Conservation (phyloP, 2,888 invertebrate genomes). For the Leucania comma region DNA sequence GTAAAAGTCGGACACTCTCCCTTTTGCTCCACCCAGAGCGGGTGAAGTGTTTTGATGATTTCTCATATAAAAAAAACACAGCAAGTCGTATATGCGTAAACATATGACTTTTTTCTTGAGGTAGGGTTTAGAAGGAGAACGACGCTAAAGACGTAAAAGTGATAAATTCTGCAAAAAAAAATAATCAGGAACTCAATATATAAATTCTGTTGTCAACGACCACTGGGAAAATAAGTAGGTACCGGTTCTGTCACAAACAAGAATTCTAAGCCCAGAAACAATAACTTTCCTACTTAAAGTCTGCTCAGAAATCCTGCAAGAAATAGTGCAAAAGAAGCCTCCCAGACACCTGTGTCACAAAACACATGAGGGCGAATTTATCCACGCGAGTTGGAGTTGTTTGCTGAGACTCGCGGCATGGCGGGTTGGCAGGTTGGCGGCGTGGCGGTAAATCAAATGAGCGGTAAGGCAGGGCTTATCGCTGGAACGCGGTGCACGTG, state of each 20-base stretch:
- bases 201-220: not conserved
- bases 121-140: no score
- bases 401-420: conserved; percentile 51
- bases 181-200: not conserved
- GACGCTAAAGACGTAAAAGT: not conserved
- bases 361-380: conserved; percentile 58
- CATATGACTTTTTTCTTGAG: no score
- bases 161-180: not conserved
- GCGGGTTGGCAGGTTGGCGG: conserved; percentile 57
- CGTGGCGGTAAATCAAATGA: conserved; percentile 70
- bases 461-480: conserved; percentile 61
- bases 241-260: conserved; percentile 1
- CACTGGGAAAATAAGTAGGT: not conserved
- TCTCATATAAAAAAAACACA: no score
- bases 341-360: conserved; percentile 51
- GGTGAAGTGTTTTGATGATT: no score
- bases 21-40: no score
- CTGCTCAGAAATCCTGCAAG: conserved; percentile 27
- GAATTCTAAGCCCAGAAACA: not conserved
- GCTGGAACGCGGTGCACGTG: conserved; percentile 37
- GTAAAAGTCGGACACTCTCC: no score
- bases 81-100: no score
- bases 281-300: conserved; percentile 18
- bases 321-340: conserved; percentile 40
- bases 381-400: conserved; percentile 55